Percentiles rank a stretch among this genome's conserved stretches.
These are phyloP conservation scores for Prionace glauca DNA, from an alignment of 2,797 vertebrate genomes.

Conservation along the genomic window DNA sequence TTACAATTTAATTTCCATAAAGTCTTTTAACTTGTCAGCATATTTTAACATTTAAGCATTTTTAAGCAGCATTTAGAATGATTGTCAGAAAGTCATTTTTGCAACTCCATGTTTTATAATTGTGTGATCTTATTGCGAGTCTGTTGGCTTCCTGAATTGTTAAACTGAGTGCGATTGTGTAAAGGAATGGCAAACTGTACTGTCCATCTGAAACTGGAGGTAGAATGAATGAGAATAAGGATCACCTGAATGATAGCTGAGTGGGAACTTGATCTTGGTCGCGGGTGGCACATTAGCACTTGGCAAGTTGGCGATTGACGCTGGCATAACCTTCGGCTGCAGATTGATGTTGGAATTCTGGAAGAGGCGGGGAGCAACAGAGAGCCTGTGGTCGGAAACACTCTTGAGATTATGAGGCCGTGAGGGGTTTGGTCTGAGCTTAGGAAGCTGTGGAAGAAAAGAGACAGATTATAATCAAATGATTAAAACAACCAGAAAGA, in stretches of 20 bases:
- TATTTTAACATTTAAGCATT: neutral
- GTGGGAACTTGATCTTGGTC: conserved; percentile 46
- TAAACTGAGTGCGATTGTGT: neutral
- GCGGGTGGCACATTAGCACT: conserved; percentile 41
- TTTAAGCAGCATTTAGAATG: neutral
- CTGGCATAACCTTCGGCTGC: conserved; percentile 30
- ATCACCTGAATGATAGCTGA: conserved; percentile 46
- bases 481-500: neutral
- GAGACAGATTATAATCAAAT: neutral
- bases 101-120: neutral
- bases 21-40: neutral
- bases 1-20: too few relatives aligned
- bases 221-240: neutral
- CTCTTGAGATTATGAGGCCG: conserved; percentile 40
- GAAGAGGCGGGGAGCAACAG: neutral
- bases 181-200: neutral
- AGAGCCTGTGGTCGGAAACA: conserved; percentile 42
- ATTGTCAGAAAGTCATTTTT: neutral
- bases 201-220: neutral
- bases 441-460: conserved; percentile 39
- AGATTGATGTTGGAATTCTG: conserved; percentile 34
- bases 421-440: conserved; percentile 39
- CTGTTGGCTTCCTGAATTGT: neutral
- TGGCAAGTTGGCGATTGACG: neutral
- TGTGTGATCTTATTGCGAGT: neutral